phyloP scores from a whole-genome alignment of 2,113 vertebrate genomes.

The Nipponia nippon region DNA sequence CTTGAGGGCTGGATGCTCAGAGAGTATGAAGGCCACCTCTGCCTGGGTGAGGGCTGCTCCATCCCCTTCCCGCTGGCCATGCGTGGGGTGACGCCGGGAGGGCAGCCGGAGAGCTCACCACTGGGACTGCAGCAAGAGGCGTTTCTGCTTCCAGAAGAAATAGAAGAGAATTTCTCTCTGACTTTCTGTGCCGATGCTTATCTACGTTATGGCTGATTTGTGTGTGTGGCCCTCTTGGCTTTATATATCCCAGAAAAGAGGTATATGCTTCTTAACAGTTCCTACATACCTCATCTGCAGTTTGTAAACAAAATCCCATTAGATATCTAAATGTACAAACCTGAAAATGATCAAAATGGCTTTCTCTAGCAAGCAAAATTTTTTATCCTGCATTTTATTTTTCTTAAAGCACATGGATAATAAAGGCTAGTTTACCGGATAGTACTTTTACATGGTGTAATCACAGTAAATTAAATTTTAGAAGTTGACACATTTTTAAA shows the following conservation, averaged over 20 bases:
- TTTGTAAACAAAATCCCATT: not conserved
- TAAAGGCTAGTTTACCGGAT: not conserved
- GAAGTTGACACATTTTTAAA: not conserved
- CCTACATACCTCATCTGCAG: rapidly evolving
- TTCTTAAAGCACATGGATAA: not conserved
- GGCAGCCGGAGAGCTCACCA: rapidly evolving
- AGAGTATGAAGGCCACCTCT: rapidly evolving
- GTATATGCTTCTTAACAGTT: not conserved
- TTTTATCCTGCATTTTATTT: not conserved
- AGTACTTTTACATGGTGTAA: not conserved
- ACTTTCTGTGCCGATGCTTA: not conserved
- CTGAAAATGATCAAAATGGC: not conserved
- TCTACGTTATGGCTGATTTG: rapidly evolving
- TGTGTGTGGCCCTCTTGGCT: not conserved
- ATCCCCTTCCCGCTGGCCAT: rapidly evolving
- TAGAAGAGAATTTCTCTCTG: not conserved
- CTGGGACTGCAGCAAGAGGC: not conserved
- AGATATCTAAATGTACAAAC: rapidly evolving
- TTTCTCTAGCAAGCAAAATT: not conserved
- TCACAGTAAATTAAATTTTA: not conserved
- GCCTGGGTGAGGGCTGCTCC: not conserved
- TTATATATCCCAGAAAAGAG: rapidly evolving
- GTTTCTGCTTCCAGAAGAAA: rapidly evolving
- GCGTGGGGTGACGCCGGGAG: rapidly evolving
- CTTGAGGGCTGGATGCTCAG: not conserved